These are phyloP conservation scores for Fregetta grallaria DNA, from an alignment of 2,113 vertebrate genomes.

Conservation along the genomic window DNA sequence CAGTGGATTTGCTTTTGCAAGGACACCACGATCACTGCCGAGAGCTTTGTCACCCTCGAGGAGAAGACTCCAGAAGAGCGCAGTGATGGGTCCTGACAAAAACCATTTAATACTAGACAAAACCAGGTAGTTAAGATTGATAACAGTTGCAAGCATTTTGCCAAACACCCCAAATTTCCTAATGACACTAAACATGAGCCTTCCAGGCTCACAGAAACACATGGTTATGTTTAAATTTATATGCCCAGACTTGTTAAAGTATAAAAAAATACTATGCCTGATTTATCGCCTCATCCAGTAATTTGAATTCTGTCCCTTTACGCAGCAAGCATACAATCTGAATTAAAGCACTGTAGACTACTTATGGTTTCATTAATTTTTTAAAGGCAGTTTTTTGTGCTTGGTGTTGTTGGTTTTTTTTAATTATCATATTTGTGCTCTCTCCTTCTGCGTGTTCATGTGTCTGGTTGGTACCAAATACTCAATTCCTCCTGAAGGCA, in stretches of 20 bases:
- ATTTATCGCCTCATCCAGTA: background rate
- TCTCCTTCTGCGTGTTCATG: accelerated
- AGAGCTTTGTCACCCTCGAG: background rate
- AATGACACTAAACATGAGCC: background rate
- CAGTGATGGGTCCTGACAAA: background rate
- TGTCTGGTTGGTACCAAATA: background rate
- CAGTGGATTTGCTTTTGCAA: background rate
- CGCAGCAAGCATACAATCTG: background rate
- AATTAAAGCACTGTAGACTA: background rate
- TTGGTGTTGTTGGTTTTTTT: background rate
- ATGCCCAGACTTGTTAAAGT: background rate
- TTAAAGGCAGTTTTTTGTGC: background rate
- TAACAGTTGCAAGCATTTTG: background rate
- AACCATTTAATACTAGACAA: background rate
- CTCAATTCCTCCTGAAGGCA: background rate
- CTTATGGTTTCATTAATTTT: background rate
- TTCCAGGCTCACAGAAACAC: background rate
- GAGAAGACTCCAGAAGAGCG: background rate
- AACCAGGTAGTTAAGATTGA: background rate
- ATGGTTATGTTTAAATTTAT: background rate
- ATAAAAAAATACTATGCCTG: background rate
- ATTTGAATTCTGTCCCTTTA: background rate
- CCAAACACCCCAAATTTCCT: background rate
- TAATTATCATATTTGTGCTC: background rate
- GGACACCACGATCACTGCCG: accelerated